phyloP scores from a whole-genome alignment of 2,888 invertebrate species.

The Ditula angustiorana region DNA sequence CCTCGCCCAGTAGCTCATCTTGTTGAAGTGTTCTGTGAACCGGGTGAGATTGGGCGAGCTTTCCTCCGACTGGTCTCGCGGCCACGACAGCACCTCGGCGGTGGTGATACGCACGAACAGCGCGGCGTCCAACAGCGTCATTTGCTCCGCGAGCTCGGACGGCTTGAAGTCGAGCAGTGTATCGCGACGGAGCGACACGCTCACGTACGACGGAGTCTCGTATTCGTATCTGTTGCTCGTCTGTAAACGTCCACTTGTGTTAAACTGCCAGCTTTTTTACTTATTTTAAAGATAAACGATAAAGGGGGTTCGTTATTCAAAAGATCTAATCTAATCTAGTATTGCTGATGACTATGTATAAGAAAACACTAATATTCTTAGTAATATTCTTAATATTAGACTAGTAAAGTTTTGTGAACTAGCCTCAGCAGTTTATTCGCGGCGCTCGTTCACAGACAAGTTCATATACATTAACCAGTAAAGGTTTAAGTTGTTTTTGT shows the following conservation, averaged over 20 bases:
- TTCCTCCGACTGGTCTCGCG: conserved; percentile 98
- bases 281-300: not conserved
- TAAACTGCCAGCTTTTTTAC: too few species aligned
- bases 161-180: conserved; percentile 97
- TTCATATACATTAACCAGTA: too few species aligned
- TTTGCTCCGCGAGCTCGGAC: conserved; percentile 98
- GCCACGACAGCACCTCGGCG: conserved; percentile 98
- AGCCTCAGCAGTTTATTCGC: too few species aligned
- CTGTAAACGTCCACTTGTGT: conserved; percentile 45
- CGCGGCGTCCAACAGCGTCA: conserved; percentile 98
- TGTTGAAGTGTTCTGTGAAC: conserved; percentile 99
- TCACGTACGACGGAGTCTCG: conserved; percentile 74
- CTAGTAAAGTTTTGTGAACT: too few species aligned
- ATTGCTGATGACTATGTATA: too few species aligned
- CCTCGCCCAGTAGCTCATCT: conserved; percentile 99
- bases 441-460: too few species aligned
- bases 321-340: too few species aligned
- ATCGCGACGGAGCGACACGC: conserved; percentile 75
- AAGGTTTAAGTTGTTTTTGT: too few species aligned
- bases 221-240: conserved; percentile 76
- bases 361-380: too few species aligned
- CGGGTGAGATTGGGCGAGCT: conserved; percentile 97
- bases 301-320: not conserved
- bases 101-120: conserved; percentile 98
- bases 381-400: too few species aligned